A percentile compares a stretch with the other conserved stretches of the same genome.
Conservation (phyloP, 2,113 vertebrate genomes). For the Megalops atlanticus region DNA sequence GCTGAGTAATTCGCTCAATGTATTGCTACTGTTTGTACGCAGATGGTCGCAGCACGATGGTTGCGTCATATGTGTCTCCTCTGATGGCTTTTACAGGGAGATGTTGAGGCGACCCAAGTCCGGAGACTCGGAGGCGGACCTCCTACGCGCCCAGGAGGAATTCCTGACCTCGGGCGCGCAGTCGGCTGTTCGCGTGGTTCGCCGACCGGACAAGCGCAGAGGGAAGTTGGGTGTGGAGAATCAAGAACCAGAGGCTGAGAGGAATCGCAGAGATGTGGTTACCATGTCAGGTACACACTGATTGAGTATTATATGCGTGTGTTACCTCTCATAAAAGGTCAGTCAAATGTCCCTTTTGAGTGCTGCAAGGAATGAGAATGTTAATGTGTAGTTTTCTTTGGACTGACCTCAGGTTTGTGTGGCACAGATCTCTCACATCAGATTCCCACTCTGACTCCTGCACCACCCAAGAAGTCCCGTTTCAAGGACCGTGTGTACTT, state of each 20-base stretch:
- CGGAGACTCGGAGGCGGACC: conserved; percentile 86
- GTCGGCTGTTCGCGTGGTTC: conserved; percentile 78
- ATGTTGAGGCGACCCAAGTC: conserved; percentile 91
- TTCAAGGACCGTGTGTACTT: conserved; percentile 73
- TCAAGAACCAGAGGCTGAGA: conserved; percentile 13
- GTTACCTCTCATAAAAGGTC: neutral
- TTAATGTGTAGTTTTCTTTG: neutral
- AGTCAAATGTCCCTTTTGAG: neutral
- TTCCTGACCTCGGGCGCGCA: conserved; percentile 78
- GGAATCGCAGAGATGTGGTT: conserved; percentile 79
- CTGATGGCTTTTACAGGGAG: conserved; percentile 18
- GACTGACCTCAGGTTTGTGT: neutral
- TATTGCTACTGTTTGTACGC: neutral
- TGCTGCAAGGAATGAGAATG: neutral
- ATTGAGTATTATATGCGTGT: neutral
- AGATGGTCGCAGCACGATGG: neutral
- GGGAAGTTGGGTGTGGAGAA: conserved; percentile 50
- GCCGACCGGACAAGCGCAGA: conserved; percentile 82
- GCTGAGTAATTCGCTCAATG: no score
- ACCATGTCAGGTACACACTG: conserved; percentile 75
- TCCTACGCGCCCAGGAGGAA: conserved; percentile 83
- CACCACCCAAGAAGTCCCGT: conserved; percentile 84
- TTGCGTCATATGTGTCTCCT: neutral
- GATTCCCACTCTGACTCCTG: conserved; percentile 84
- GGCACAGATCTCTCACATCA: conserved; percentile 80